These are phyloP conservation scores for Eilema caniola DNA, from an alignment of 2,888 invertebrate species.

Conservation along the genomic window DNA sequence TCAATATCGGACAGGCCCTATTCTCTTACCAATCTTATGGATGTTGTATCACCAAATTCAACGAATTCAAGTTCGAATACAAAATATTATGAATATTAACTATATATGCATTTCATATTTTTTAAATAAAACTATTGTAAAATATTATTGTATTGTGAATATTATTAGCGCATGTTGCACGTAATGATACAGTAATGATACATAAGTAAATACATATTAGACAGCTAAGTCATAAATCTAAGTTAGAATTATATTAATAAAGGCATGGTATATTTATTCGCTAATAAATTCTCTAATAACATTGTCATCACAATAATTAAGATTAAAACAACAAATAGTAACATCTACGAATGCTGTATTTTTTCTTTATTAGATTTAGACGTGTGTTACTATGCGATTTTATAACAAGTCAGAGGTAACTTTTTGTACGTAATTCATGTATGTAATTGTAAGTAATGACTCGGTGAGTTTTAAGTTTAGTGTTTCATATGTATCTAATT, in stretches of 20 bases:
- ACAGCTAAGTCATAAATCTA: conserved; percentile 19
- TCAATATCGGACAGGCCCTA: conserved; percentile 42
- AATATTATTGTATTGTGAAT: neutral
- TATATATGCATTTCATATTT: conserved; percentile 16
- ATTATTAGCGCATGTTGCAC: conserved; percentile 13
- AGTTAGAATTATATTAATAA: conserved; percentile 20
- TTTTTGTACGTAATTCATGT: conserved; percentile 45
- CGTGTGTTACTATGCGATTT: conserved; percentile 32
- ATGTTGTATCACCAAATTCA: conserved; percentile 41
- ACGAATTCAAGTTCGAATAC: conserved; percentile 33
- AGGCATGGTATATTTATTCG: conserved; percentile 30
- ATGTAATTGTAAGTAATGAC: conserved; percentile 23
- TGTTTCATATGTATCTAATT: neutral
- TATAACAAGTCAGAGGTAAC: conserved; percentile 34
- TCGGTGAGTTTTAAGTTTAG: neutral
- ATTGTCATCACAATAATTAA: conserved; percentile 25
- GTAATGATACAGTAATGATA: conserved; percentile 36
- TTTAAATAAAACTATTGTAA: neutral
- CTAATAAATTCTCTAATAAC: conserved; percentile 29
- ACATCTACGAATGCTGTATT: conserved; percentile 16
- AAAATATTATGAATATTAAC: conserved; percentile 47
- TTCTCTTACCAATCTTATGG: conserved; percentile 38
- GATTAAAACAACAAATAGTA: conserved; percentile 15
- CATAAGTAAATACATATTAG: conserved; percentile 34
- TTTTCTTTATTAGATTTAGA: conserved; percentile 30